These are phyloP conservation scores for Morelia viridis DNA, from an alignment of 2,797 vertebrate species.

Conservation along the genomic window DNA sequence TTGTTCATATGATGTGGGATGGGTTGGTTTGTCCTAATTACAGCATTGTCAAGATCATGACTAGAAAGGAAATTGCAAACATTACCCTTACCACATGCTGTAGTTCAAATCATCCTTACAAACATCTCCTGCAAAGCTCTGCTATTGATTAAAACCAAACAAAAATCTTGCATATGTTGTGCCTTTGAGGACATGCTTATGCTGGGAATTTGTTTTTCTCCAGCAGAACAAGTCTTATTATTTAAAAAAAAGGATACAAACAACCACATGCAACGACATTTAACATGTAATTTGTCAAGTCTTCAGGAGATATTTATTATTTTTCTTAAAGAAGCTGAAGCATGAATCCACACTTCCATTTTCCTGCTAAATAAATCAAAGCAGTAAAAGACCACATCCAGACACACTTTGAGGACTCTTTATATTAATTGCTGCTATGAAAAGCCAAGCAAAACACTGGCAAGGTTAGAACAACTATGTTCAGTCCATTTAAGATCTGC, in stretches of 20 bases:
- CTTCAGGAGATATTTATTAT: background rate
- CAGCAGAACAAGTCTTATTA: background rate
- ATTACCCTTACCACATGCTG: background rate
- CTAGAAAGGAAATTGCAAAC: background rate
- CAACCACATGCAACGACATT: background rate
- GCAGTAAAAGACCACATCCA: background rate
- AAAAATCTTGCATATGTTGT: background rate
- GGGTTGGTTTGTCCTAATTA: background rate
- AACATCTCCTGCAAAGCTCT: background rate
- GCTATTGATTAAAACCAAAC: background rate
- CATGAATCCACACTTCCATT: background rate
- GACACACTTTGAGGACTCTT: background rate
- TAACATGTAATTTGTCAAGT: background rate
- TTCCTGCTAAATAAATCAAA: background rate
- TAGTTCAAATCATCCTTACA: background rate
- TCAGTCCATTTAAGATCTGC: background rate
- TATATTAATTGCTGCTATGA: background rate
- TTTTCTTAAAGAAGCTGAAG: background rate
- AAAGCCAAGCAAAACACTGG: background rate
- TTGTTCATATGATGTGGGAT: background rate
- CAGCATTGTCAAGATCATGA: background rate
- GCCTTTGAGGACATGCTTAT: background rate
- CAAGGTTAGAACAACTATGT: slow-evolving; percentile 51
- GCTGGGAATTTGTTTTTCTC: background rate
- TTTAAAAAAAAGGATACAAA: background rate